Percentiles rank a stretch among this genome's conserved stretches.
These are phyloP conservation scores for Natator depressus DNA, from an alignment of 2,113 vertebrate genomes.

Conservation along the genomic window DNA sequence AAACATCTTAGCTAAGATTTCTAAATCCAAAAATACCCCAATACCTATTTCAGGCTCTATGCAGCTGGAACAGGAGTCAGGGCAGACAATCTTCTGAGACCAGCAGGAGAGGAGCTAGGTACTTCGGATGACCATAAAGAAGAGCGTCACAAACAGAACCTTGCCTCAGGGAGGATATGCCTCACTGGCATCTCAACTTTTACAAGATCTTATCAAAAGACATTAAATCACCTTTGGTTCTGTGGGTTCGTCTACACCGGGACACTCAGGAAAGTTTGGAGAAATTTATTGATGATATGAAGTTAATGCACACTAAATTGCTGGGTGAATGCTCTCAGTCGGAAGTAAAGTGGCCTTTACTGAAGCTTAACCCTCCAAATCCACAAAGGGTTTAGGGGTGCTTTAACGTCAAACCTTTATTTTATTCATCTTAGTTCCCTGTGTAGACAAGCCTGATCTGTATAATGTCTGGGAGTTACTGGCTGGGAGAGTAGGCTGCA, in stretches of 20 bases:
- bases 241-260: background rate
- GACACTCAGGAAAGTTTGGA: background rate
- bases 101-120: background rate
- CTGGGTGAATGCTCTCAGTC: background rate
- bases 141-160: background rate
- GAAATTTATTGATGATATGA: background rate
- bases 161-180: background rate
- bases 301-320: background rate
- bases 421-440: background rate
- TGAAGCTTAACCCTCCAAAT: background rate
- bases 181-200: background rate
- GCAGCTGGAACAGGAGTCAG: background rate
- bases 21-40: background rate
- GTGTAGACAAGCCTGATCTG: background rate
- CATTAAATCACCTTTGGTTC: background rate
- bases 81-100: background rate
- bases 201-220: slow-evolving; percentile 12
- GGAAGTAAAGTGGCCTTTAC: background rate
- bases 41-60: slow-evolving; percentile 22
- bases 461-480: background rate
- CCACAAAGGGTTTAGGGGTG: background rate
- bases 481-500: background rate
- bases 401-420: background rate
- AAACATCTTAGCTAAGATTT: slow-evolving; percentile 13
- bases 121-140: background rate